Evolutionary conservation across 37 sponge, comb jelly and placozoan species (phyloP).

Genomic region (Diacarnus erythraeanus): DNA sequence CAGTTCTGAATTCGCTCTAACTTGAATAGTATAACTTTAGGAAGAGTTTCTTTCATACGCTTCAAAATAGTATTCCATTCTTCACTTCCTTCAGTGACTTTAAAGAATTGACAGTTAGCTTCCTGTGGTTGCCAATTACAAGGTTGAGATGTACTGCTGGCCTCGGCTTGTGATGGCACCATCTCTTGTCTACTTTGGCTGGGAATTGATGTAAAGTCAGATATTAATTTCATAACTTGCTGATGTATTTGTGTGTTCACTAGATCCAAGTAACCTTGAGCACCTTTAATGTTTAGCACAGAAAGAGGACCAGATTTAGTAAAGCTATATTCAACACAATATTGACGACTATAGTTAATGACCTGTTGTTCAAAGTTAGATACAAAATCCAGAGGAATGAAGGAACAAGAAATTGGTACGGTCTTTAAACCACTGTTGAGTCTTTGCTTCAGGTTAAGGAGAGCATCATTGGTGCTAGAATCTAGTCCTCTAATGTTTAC

Average conservation of each 20-base stretch:
- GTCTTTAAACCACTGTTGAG: not conserved
- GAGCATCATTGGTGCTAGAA: not conserved
- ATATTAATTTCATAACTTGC: no score
- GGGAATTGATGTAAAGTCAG: not conserved
- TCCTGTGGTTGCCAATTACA: conserved; percentile 25
- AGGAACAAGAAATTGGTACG: not conserved
- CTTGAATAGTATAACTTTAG: conserved; percentile 10
- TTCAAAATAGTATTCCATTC: conserved; percentile 38
- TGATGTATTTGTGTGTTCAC: no score
- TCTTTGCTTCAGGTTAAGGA: not conserved
- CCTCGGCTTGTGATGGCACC: not conserved
- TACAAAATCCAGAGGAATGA: not conserved
- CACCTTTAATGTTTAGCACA: not conserved
- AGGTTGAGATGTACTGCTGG: conserved; percentile 17
- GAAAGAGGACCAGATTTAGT: not conserved
- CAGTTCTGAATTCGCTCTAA: conserved; percentile 73
- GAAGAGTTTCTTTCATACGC: conserved; percentile 31
- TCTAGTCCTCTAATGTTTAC: not conserved
- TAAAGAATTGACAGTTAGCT: not conserved
- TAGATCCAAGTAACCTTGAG: not conserved
- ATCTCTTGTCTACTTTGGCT: not conserved
- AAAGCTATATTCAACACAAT: not conserved
- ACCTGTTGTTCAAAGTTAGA: not conserved
- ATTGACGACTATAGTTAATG: not conserved
- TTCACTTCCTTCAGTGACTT: not conserved